Evolutionary conservation across 2,888 invertebrate genomes (phyloP), one percentile per base, ranked within the genome.

Genomic region (Troides oblongomaculatus): DNA sequence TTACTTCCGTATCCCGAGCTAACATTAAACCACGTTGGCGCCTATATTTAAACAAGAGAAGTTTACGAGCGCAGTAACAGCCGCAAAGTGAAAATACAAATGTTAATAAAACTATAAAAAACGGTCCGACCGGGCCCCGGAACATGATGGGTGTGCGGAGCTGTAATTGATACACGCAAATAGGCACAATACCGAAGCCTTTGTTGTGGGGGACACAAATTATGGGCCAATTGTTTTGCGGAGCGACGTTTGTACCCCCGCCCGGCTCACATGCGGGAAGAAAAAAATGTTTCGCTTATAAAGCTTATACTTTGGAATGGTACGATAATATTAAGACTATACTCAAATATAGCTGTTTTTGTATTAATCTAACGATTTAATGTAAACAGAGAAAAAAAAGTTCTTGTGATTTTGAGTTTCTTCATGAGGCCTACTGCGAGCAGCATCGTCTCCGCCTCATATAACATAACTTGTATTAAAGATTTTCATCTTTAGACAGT

Each of bases 201-300:
- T 58, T 59, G 62, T 66, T 70, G 66, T 59, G 70, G 66, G 39
- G 46, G 39, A 63, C 58, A 70, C 66, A 66, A 70, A 70, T 70
- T 70, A 66, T 59, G 17, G 17, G 50, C 50, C 66, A 62, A 66
- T 70, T 63, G 66, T 58, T 66, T 62, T 66, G 14, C 66, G 58
- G 56, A 69, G 57, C 58, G 30, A 18, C 18, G 21, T 61, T 36
- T 39, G 56, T 36, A 56, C 43, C 61, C 23, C 46, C 57, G 25
- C 64, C 59, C 6, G 23, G 1, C 23, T 64, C 14, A 53, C 56
- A 64, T 60, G 30, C 10, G 59, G 4, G 53, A 53, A 60, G 23
- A 39, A 56, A 61, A 61, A 53, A 69, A 64, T 56, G 39, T 61
- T 69, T 56, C 39, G 39, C 23, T 56, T 50, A 60, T 60, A 69